phyloP scores from a whole-genome alignment of 2,888 invertebrate species.

The Pachydiplax longipennis region DNA sequence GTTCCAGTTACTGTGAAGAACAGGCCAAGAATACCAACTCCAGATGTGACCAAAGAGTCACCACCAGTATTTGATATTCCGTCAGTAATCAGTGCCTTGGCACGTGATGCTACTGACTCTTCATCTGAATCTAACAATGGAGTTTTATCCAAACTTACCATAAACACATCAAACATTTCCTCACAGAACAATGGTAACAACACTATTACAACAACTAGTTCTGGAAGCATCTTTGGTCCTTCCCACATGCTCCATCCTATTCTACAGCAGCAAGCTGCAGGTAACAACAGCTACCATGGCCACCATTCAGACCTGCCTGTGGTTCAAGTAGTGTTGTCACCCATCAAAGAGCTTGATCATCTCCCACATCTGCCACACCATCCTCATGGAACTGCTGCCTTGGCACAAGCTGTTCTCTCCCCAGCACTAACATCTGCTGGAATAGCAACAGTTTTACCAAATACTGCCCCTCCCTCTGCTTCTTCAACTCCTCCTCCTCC shows the following conservation, averaged over 20 bases:
- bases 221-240: slow-evolving; percentile 75
- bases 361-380: slow-evolving; percentile 67
- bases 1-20: slow-evolving; percentile 75
- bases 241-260: slow-evolving; percentile 67
- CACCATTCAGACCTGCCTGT: slow-evolving; percentile 71
- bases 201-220: slow-evolving; percentile 54
- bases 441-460: slow-evolving; percentile 52
- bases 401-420: slow-evolving; percentile 80
- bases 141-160: not conserved
- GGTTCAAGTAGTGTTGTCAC: slow-evolving; percentile 79
- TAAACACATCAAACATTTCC: not conserved
- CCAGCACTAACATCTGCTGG: slow-evolving; percentile 66
- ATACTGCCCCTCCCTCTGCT: not conserved
- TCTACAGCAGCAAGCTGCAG: slow-evolving; percentile 59
- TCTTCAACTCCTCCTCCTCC: slow-evolving; percentile 46
- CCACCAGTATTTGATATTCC: slow-evolving; percentile 75
- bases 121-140: not conserved
- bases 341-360: slow-evolving; percentile 84
- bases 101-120: not conserved
- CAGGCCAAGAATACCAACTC: slow-evolving; percentile 87
- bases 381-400: slow-evolving; percentile 70
- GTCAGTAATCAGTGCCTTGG: slow-evolving; percentile 57
- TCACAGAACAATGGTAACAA: slow-evolving; percentile 58
- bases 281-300: not conserved
- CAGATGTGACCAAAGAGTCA: slow-evolving; percentile 84